Evolutionary conservation across 1,140 invertebrate species (phyloP).

Genomic region (Camponotus floridanus): DNA sequence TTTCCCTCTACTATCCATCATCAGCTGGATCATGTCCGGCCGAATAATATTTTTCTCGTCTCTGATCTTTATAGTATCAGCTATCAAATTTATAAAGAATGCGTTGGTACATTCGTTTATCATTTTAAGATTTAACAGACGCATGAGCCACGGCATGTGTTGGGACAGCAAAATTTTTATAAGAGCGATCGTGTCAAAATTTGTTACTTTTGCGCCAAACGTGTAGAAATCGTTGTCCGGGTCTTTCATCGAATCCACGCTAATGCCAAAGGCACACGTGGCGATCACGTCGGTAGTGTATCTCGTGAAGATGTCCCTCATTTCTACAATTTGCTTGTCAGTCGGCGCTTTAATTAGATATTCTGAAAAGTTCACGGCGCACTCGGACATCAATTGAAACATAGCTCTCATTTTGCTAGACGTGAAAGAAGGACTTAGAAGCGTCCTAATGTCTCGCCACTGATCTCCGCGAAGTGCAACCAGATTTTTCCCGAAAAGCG

Average conservation of each 20-base stretch:
- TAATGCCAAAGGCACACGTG: slow-evolving; percentile 75
- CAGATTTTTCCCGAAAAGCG: slow-evolving; percentile 79
- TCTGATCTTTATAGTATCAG: slow-evolving; percentile 11
- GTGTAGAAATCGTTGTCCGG: slow-evolving; percentile 78
- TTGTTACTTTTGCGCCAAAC: not conserved
- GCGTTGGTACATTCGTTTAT: not conserved
- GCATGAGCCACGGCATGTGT: not conserved
- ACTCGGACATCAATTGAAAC: slow-evolving; percentile 73
- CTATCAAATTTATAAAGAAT: slow-evolving; percentile 62
- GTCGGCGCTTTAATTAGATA: slow-evolving; percentile 71
- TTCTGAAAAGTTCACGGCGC: slow-evolving; percentile 47
- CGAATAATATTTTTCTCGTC: slow-evolving; percentile 69
- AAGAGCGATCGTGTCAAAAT: not conserved
- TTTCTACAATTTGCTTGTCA: slow-evolving; percentile 15
- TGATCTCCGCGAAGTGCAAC: slow-evolving; percentile 76
- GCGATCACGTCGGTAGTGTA: slow-evolving; percentile 89
- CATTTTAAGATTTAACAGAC: slow-evolving; percentile 22
- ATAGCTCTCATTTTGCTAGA: slow-evolving; percentile 77
- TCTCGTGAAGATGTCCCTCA: slow-evolving; percentile 77
- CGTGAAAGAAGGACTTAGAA: slow-evolving; percentile 81
- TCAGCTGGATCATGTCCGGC: slow-evolving; percentile 78
- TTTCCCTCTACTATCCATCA: slow-evolving; percentile 80
- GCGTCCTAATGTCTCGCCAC: slow-evolving; percentile 79
- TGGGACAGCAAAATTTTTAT: slow-evolving; percentile 41
- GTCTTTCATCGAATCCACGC: slow-evolving; percentile 71